A percentile compares a stretch with the other conserved stretches of the same genome.
phyloP scores from a whole-genome alignment of 2,113 vertebrate species.

The Cephalopterus ornatus region DNA sequence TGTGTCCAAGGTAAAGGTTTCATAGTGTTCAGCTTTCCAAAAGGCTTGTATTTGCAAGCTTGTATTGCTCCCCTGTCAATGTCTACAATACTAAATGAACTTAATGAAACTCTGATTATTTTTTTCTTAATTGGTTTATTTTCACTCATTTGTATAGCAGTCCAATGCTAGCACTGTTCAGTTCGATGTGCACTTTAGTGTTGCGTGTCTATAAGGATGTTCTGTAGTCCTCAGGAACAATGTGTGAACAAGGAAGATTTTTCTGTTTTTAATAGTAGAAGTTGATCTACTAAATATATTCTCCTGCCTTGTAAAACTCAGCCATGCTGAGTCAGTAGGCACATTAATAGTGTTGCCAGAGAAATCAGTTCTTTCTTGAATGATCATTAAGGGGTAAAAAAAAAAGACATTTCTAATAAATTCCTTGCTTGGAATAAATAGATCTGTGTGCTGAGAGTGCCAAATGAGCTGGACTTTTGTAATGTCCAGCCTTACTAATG shows the following conservation, averaged over 20 bases:
- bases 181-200: not conserved
- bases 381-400: fast-evolving
- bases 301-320: not conserved
- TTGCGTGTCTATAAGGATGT: not conserved
- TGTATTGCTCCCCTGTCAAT: not conserved
- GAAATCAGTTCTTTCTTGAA: not conserved
- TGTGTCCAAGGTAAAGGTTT: not conserved
- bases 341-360: not conserved
- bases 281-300: not conserved
- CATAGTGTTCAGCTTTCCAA: not conserved
- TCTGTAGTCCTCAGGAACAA: not conserved
- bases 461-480: not conserved
- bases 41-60: not conserved
- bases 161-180: not conserved
- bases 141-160: not conserved
- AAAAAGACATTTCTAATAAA: not conserved
- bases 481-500: not conserved
- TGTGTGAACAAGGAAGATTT: not conserved
- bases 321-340: not conserved
- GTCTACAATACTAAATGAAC: not conserved
- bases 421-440: not conserved
- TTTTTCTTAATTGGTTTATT: not conserved
- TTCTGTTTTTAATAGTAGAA: not conserved
- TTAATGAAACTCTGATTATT: not conserved
- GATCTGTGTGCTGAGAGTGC: not conserved